These are phyloP conservation scores for cattle (Bos taurus) DNA, from an alignment of 2,113 vertebrate genomes.

Conservation along the genomic window DNA sequence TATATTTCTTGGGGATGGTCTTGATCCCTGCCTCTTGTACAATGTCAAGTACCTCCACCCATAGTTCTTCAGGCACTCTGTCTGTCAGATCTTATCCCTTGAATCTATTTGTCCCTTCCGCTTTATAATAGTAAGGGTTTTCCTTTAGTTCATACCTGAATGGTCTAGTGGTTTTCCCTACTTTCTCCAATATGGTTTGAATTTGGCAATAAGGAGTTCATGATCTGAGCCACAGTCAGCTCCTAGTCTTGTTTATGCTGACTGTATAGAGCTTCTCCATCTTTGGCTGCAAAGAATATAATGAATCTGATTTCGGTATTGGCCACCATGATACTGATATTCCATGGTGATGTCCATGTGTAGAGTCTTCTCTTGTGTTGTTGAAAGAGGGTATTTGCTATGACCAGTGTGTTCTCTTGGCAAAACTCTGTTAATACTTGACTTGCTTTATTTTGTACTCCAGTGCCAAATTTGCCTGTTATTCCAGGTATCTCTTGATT, in stretches of 20 bases:
- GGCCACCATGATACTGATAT: not conserved
- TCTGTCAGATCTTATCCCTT: not conserved
- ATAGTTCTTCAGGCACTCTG: not conserved
- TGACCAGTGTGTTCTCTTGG: not conserved
- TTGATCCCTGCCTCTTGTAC: not conserved
- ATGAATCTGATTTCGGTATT: not conserved
- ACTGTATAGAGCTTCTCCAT: not conserved
- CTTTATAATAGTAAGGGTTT: not conserved
- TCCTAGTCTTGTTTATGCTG: not conserved
- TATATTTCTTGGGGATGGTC: not conserved
- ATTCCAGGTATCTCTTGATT: not conserved
- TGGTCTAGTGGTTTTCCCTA: not conserved
- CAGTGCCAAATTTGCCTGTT: not conserved
- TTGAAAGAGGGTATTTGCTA: not conserved
- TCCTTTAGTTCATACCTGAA: not conserved
- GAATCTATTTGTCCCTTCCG: not conserved
- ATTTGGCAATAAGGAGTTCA: not conserved
- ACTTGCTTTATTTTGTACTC: not conserved
- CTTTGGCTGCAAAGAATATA: not conserved
- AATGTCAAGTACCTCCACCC: not conserved
- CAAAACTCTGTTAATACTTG: not conserved
- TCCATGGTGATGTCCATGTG: not conserved
- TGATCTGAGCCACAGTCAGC: not conserved
- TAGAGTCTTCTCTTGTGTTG: not conserved
- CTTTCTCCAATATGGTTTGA: not conserved